phyloP scores from a whole-genome alignment of 2,888 invertebrate species.

The Tenthredo livida region DNA sequence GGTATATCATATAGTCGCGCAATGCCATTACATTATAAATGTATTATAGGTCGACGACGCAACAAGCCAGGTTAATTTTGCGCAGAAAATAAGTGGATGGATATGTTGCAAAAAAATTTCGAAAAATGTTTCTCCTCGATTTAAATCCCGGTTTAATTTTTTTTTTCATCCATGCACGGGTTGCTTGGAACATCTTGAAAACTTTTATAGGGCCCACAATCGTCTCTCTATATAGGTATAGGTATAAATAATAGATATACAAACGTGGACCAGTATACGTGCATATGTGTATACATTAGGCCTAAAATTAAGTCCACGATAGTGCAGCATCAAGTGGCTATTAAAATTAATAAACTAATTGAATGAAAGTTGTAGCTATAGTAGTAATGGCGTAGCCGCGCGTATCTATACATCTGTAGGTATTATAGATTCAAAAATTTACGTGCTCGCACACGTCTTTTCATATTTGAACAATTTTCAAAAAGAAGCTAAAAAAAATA shows the following conservation, averaged over 20 bases:
- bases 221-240: background rate
- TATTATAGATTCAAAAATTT: no score
- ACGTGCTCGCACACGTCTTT: no score
- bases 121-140: background rate
- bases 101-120: background rate
- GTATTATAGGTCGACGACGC: conserved; percentile 14
- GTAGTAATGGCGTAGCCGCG: no score
- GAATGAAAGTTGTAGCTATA: conserved; percentile 31
- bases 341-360: conserved; percentile 48
- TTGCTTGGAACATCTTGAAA: background rate
- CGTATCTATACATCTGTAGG: no score
- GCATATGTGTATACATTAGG: background rate
- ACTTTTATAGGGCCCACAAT: background rate
- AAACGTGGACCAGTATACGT: background rate
- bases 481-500: no score
- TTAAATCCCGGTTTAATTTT: no score
- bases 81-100: background rate
- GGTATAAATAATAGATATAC: background rate
- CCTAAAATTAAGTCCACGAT: conserved; percentile 41
- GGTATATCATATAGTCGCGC: background rate
- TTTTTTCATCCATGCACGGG: no score
- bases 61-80: background rate
- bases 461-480: no score
- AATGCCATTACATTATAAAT: background rate
- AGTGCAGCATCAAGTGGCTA: conserved; percentile 50